Evolutionary conservation across 1,140 invertebrate genomes (phyloP).

Genomic region (Sitobion miscanthi): DNA sequence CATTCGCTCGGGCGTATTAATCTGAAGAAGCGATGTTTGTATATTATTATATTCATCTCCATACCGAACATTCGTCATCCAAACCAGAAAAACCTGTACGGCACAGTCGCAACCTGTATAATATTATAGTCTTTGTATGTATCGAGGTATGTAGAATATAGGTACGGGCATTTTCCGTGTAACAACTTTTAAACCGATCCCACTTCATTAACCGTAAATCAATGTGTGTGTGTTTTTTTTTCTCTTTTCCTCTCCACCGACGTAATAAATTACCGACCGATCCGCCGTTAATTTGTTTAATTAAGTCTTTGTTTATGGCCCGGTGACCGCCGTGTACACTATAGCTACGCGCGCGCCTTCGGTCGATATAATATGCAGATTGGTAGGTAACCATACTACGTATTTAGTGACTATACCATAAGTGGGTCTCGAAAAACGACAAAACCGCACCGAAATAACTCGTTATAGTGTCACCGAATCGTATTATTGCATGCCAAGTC

Average conservation of each 20-base stretch:
- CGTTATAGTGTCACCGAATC: neutral
- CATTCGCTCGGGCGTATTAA: neutral
- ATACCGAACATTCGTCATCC: neutral
- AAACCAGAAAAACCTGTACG: slow-evolving; percentile 19
- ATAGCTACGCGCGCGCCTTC: neutral
- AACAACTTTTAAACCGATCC: neutral
- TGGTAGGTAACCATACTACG: too few species aligned
- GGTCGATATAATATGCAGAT: neutral
- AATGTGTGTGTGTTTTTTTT: neutral
- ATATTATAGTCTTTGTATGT: neutral
- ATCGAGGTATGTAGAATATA: neutral
- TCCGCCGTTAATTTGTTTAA: slow-evolving; percentile 27
- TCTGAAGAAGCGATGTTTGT: neutral
- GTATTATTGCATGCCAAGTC: neutral
- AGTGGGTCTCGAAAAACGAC: neutral
- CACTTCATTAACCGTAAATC: slow-evolving; percentile 24
- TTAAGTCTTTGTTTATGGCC: neutral
- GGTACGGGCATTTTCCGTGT: neutral
- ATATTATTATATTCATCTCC: neutral
- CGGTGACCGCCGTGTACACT: neutral
- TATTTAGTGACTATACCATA: too few species aligned
- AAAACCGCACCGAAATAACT: neutral
- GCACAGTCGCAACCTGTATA: neutral
- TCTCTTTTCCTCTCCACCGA: neutral
- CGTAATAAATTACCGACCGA: neutral